Percentiles rank a stretch among this genome's conserved stretches.
phyloP scores from a whole-genome alignment of 2,797 vertebrate genomes.

The Ctenosaura bakeri region DNA sequence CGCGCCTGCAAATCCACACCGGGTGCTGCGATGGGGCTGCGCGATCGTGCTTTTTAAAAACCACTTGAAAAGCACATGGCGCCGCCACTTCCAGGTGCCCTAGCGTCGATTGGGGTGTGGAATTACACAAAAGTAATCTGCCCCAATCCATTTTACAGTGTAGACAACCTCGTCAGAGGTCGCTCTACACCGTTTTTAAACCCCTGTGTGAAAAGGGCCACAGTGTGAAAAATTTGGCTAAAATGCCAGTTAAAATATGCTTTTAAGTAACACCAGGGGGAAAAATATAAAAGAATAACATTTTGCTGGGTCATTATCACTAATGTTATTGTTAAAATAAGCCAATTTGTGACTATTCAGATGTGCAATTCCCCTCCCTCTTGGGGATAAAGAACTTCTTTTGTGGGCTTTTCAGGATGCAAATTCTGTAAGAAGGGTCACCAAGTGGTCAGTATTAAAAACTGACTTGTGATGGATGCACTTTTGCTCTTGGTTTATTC shows the following conservation, averaged over 20 bases:
- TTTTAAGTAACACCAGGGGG: background rate
- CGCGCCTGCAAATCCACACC: too few relatives aligned
- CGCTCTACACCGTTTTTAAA: too few relatives aligned
- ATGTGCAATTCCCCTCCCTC: background rate
- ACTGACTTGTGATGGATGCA: constrained; percentile 61
- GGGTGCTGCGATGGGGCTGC: too few relatives aligned
- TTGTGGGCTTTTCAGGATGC: constrained; percentile 32
- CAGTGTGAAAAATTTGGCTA: background rate
- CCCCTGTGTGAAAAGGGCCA: too few relatives aligned
- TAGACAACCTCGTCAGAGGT: too few relatives aligned
- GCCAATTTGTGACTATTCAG: constrained; percentile 13
- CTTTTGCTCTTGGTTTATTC: constrained; percentile 62
- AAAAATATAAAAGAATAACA: background rate
- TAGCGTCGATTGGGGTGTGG: too few relatives aligned
- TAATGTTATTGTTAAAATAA: constrained; percentile 20
- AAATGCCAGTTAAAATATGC: background rate
- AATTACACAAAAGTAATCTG: too few relatives aligned
- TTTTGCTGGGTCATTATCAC: constrained; percentile 20
- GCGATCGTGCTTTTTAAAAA: too few relatives aligned
- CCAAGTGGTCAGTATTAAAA: constrained; percentile 58
- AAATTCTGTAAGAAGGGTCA: constrained; percentile 51
- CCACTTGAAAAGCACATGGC: too few relatives aligned
- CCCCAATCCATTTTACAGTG: too few relatives aligned
- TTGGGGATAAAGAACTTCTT: background rate
- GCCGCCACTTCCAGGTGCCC: too few relatives aligned